These are phyloP conservation scores for Chrysodeixis includens DNA, from an alignment of 2,888 invertebrate genomes.

Conservation along the genomic window DNA sequence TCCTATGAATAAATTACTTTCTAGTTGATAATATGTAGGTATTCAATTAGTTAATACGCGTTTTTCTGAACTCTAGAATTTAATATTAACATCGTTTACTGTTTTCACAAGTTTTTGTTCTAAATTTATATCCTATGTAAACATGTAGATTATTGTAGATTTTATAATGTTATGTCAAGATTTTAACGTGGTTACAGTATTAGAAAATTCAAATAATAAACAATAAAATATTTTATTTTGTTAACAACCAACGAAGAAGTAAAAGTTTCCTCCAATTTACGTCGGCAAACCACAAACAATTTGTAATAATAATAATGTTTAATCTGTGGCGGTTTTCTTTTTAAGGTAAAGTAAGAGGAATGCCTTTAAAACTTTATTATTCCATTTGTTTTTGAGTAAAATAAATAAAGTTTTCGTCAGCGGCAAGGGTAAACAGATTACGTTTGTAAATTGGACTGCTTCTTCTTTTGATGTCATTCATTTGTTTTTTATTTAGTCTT, in stretches of 20 bases:
- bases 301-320: not conserved
- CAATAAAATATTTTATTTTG: not conserved
- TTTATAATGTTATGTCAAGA: too few species aligned
- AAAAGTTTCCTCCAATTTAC: not conserved
- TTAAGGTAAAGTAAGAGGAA: constrained; percentile 1
- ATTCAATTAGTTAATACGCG: too few species aligned
- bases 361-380: not conserved
- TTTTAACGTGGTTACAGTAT: too few species aligned
- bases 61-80: too few species aligned
- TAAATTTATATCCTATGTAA: too few species aligned
- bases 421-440: constrained; percentile 21
- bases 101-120: too few species aligned
- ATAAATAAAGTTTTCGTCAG: constrained; percentile 6
- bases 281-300: not conserved
- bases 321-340: constrained; percentile 1
- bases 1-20: too few species aligned
- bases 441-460: constrained; percentile 23
- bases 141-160: too few species aligned
- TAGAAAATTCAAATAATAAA: too few species aligned
- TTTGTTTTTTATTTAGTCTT: constrained; percentile 34
- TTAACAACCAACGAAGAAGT: not conserved
- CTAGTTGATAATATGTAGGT: too few species aligned
- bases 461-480: constrained; percentile 49
- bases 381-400: not conserved
- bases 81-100: too few species aligned